Base-by-base conservation (phyloP, 2,113 vertebrate genomes). In the Seriola dumerili region DNA sequence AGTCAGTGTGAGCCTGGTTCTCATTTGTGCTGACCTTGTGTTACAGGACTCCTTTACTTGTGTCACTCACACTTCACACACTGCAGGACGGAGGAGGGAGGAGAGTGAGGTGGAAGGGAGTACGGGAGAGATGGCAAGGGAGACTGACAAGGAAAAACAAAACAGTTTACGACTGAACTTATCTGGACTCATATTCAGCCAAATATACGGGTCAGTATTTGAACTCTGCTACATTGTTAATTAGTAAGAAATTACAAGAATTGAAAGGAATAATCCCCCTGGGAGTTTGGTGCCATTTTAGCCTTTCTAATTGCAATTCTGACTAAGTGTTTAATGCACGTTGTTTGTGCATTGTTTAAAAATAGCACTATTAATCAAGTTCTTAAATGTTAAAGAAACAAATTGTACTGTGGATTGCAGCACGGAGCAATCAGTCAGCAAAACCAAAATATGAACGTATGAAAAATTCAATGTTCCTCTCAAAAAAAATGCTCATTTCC, bases 1-100 rank as follows among this genome's bases (percentile, higher is more conserved):
- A 93, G 85, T 84, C 86, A 80, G 72, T 73, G 57, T 48, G 78
- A 82, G 85, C 55, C 94, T 92, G 93, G 46, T 92, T 92, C 88
- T 94, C 88, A 90, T 94, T 94, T 93, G 81, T 78, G 85, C 84
- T 89, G 85, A 90, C 89, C 90, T 85, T 65, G 85, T 81, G 21
- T 76, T 86, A 85, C 76, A 66, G 76, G 72, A 82, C 81, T 81
- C 70, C 79, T 83, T 86, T 72, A 54, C 84, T 72, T 58, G 69
- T 87, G 85, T 92, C 88, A 89, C 62, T 83, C 86, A 84, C 76
- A 42, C 85, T 76, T 67, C 50, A 80, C 67, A 16, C 68, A 16
- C 68, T 48, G 78, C 61, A 59, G 74, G 64, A 71, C 61, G 44
- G 59, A 42, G 76, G 73, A 70, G 63, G 42, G 59, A 57, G 63